Evolutionary conservation across 2,113 vertebrate genomes (phyloP), one percentile per base, ranked within the genome.

Genomic region (Thamnaconus septentrionalis): DNA sequence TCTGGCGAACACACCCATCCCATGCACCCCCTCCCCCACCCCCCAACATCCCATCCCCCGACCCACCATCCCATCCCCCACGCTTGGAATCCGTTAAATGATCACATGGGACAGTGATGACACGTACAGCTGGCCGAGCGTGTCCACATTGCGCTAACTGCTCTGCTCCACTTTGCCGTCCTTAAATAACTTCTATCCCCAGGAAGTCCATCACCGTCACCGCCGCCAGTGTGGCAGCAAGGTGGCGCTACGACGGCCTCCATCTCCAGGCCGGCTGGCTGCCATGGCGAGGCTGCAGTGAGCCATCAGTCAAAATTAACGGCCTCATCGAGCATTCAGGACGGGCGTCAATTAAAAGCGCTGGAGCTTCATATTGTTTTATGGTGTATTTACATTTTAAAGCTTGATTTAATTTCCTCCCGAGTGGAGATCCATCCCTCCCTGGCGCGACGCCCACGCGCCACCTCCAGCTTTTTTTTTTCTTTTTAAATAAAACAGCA

Each of bases 381-480:
- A 91, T 88, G 84, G 78, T 88, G 89, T 91, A 84, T 90, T 90
- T 90, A 87, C 82, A 87, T 90, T 89, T 87, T 85, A 85, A 88
- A 83, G 73, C 74, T 84, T 87, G 77, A 86, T 89, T 88, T 87
- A 90, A 91, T 91, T 86, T 89, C 73, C 60, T 48, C 63, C 48
- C 60, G 71, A 79, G 66, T 75, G 69, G 41, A 69, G 70, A 78
- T 75, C 73, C 42, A 73, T 66, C 59, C 75, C 83, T 85, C 85
- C 76, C 85, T 53, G 55, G 3, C 63, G 61, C 70, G 11, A 81
- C 75, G 51, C 69, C 80, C 66, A 69, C 79, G 79, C 66, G 80
- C 73, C 65, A 66, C 65, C 69, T 71, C 61, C 61, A 53, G 44
- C 52, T 63, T 82, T 87, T 31, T 31, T 31, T 31, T 31, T 31